Base-by-base conservation (phyloP, 2,797 vertebrate species). In the Notolepis coatsorum region DNA sequence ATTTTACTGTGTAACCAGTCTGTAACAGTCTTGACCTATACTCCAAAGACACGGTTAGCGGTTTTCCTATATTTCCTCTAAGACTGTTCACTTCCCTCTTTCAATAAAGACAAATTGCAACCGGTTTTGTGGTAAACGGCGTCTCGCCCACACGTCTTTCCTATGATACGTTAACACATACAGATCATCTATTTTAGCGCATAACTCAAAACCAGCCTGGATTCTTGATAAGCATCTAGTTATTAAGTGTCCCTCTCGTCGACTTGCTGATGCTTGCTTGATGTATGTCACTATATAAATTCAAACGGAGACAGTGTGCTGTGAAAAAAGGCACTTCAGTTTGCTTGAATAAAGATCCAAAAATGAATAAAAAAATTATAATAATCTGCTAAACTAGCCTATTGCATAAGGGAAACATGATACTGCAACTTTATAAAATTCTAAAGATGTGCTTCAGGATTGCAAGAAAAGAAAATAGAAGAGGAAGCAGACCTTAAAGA, bases 321-420 rank as follows among this genome's bases (percentile, higher is more conserved):
- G 37, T 12, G 12, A 47, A 42, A 61, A 8, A 37, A 61, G 47
- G 15, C 5, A 5, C n/a, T 8, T 42, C 41, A 20, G 35, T 60
- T 30, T 45, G 25, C 24, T 66, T 55, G 50, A 25, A 41, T 35
- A 13, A 42, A 42, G 45, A 63, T 49, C 24, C 8, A 46, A 63
- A 65, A 61, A 27, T 52, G 12, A 72, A 25, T 9, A 17, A 33
- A 39, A 64, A 47, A 62, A 61, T 25, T 31, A 56, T n/a, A 37
- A 37, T 12, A n/a, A n/a, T 12, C 35, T 37, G 35, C 35, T 12
- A n/a, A 12, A n/a, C 15, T 37, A 13, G 35, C 12, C 35, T 12
- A 37, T n/a, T 21, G 56, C 64, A 74, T 45, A 56, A 68, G 60
- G 60, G 47, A 62, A 71, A 78, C 25, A 39, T 18, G n/a, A 69